Conservation (phyloP, 2,888 invertebrate genomes). For the Steinernema hermaphroditum region DNA sequence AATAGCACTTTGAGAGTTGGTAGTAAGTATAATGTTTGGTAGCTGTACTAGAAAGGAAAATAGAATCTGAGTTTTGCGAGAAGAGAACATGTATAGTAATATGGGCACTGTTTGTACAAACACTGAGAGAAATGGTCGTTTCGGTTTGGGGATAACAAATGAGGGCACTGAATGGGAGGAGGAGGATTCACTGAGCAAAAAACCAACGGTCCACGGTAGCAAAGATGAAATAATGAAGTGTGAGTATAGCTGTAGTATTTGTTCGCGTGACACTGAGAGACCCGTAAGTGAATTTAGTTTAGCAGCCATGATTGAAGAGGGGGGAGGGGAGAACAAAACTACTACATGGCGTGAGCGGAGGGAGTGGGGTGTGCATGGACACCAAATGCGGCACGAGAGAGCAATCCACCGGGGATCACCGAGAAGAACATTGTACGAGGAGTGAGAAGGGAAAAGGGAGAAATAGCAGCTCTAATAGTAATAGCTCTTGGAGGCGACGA, state of each 20-base stretch:
- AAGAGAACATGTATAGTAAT: not conserved
- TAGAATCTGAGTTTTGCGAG: conserved; percentile 15
- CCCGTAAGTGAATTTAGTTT: conserved; percentile 1
- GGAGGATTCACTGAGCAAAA: conserved; percentile 19
- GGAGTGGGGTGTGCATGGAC: not conserved
- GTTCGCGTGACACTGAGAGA: conserved; percentile 27
- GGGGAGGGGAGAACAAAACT: not conserved
- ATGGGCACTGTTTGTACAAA: conserved; percentile 28
- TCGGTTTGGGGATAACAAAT: not conserved
- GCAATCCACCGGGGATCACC: conserved; percentile 28
- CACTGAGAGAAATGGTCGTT: not conserved
- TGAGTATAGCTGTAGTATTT: not conserved
- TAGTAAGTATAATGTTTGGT: not conserved
- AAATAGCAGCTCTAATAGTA: conserved; percentile 4
- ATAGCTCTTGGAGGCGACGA: conserved; percentile 11
- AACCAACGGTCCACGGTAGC: not conserved
- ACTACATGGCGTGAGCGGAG: not conserved
- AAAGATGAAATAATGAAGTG: not conserved
- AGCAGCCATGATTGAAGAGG: conserved; percentile 5
- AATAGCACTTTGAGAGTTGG: not conserved
- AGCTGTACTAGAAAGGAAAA: not conserved
- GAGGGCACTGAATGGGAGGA: conserved; percentile 6
- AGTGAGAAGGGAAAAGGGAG: not conserved
- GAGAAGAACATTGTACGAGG: not conserved
- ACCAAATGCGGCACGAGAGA: not conserved